phyloP scores from a whole-genome alignment of 2,888 invertebrate species.

The Zhuqinia jingwanae region DNA sequence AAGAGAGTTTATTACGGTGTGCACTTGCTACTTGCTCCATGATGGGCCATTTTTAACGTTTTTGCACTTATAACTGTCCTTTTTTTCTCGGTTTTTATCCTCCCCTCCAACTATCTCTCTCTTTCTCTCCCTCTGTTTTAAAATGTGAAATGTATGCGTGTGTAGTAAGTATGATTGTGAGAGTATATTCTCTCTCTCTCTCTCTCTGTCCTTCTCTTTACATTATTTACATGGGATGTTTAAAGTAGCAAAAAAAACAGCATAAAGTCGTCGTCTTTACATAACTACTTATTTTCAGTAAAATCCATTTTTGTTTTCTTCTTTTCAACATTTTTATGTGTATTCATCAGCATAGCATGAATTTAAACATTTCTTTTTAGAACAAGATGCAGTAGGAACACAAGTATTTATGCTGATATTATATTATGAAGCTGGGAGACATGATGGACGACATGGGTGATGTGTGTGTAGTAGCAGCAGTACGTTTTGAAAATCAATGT shows the following conservation, averaged over 20 bases:
- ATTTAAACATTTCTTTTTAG: constrained; percentile 20
- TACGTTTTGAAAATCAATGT: no score
- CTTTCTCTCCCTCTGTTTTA: not conserved
- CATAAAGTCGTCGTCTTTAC: no score
- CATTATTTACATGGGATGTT: not conserved
- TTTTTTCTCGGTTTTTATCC: constrained; percentile 42
- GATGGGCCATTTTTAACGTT: constrained; percentile 64
- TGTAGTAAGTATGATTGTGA: not conserved
- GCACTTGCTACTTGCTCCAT: constrained; percentile 64
- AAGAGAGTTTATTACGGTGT: constrained; percentile 68
- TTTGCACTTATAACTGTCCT: constrained; percentile 64
- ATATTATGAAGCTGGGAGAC: no score
- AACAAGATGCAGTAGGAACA: not conserved
- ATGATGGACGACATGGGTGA: no score
- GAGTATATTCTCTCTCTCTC: no score
- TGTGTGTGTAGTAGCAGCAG: no score
- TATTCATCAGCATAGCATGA: constrained; percentile 43
- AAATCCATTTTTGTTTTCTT: not conserved
- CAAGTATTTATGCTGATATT: no score
- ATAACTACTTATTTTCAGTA: not conserved
- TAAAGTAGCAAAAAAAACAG: not conserved
- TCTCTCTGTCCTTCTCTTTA: no score
- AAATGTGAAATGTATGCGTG: not conserved
- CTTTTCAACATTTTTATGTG: not conserved
- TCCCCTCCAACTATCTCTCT: constrained; percentile 32